A percentile compares a stretch with the other conserved stretches of the same genome.
These are phyloP conservation scores for Buathra laborator DNA, from an alignment of 2,888 invertebrate genomes.

Conservation along the genomic window DNA sequence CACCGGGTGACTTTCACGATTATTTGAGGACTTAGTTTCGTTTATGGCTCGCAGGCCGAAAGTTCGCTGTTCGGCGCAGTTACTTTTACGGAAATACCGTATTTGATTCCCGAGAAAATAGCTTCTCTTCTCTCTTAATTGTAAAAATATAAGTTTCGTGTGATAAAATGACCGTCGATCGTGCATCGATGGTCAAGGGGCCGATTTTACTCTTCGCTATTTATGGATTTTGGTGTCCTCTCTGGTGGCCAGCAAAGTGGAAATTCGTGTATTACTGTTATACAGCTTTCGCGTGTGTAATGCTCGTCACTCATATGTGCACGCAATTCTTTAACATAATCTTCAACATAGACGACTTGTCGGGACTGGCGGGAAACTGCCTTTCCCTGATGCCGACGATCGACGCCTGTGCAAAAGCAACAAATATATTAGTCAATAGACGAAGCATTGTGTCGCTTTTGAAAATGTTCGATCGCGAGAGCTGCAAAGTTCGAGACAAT, in stretches of 20 bases:
- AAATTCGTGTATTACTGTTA: slow-evolving; percentile 9
- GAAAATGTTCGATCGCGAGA: slow-evolving; percentile 38
- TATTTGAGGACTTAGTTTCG: too few species aligned
- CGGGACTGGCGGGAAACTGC: not conserved
- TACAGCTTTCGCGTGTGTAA: not conserved
- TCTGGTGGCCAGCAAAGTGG: slow-evolving; percentile 30
- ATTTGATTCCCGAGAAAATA: too few species aligned
- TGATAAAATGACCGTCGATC: too few species aligned
- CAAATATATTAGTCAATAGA: slow-evolving; percentile 24
- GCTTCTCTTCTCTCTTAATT: too few species aligned
- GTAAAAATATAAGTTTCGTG: too few species aligned
- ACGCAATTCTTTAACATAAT: too few species aligned
- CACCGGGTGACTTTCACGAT: too few species aligned
- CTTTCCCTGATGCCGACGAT: not conserved
- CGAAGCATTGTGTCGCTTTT: slow-evolving; percentile 39
- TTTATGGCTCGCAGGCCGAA: too few species aligned
- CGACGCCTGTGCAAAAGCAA: slow-evolving; percentile 56
- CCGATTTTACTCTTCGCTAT: not conserved
- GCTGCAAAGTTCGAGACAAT: slow-evolving; percentile 19
- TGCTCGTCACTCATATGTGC: not conserved
- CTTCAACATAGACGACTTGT: too few species aligned
- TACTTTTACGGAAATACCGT: too few species aligned
- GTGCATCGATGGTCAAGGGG: not conserved
- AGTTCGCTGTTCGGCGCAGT: too few species aligned
- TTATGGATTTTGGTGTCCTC: slow-evolving; percentile 53